These are phyloP conservation scores for Hippocampus kuda DNA, from an alignment of 2,797 vertebrate genomes.

Conservation along the genomic window DNA sequence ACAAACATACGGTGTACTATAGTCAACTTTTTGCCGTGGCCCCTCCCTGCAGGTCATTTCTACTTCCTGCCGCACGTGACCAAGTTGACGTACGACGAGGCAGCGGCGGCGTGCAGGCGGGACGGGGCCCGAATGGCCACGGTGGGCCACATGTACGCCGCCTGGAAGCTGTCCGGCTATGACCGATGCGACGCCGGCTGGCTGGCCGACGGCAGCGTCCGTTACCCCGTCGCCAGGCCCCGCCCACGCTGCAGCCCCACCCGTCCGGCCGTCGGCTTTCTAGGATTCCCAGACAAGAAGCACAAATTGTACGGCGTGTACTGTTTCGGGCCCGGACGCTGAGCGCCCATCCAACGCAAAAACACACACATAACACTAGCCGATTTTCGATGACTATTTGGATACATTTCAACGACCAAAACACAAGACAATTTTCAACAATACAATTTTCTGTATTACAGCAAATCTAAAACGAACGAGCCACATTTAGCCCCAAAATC, in stretches of 20 bases:
- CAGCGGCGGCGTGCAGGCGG: constrained; percentile 76
- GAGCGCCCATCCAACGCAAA: constrained; percentile 37
- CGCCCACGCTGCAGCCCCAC: constrained; percentile 85
- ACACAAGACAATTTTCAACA: too few species aligned
- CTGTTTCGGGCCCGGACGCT: constrained; percentile 83
- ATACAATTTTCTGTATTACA: too few species aligned
- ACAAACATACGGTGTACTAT: too few species aligned
- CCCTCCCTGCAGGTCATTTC: constrained; percentile 70
- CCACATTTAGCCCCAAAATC: too few species aligned
- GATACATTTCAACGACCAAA: too few species aligned
- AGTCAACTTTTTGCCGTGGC: not conserved
- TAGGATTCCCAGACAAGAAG: constrained; percentile 90
- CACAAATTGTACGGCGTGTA: constrained; percentile 95
- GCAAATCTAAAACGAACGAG: too few species aligned
- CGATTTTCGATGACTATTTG: too few species aligned
- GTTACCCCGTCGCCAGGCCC: constrained; percentile 83
- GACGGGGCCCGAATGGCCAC: constrained; percentile 87
- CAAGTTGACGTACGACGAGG: constrained; percentile 87
- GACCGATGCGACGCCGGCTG: constrained; percentile 93
- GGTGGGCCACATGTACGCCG: constrained; percentile 90
- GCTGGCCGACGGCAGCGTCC: constrained; percentile 90
- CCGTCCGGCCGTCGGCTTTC: constrained; percentile 83
- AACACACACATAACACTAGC: not conserved
- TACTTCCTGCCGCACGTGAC: constrained; percentile 88
- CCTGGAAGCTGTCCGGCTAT: constrained; percentile 89